Evolutionary conservation across 2,888 invertebrate genomes (phyloP).

Genomic region (Tyria jacobaeae): DNA sequence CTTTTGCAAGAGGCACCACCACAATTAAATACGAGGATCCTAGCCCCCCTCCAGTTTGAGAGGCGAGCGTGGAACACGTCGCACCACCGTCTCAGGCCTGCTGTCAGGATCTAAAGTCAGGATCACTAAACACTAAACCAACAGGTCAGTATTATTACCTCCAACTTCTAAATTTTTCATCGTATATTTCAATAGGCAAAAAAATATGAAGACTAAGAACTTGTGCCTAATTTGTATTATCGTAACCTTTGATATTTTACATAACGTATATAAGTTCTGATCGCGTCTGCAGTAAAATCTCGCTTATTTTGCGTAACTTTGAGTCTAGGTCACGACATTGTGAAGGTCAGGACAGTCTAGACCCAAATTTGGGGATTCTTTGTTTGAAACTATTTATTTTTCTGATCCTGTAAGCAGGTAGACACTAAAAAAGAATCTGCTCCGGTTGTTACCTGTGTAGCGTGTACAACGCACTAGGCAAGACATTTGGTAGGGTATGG

Average conservation of each 20-base stretch:
- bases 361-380: constrained; percentile 56
- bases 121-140: too few relatives aligned
- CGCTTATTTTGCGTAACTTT: constrained; percentile 45
- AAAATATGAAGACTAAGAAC: neutral
- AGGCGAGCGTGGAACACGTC: too few relatives aligned
- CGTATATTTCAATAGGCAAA: neutral
- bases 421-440: constrained; percentile 8
- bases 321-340: constrained; percentile 68
- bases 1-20: too few relatives aligned
- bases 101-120: too few relatives aligned
- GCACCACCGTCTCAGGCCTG: too few relatives aligned
- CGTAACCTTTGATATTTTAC: constrained; percentile 17
- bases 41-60: too few relatives aligned
- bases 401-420: constrained; percentile 32
- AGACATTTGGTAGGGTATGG: neutral
- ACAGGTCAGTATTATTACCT: too few relatives aligned
- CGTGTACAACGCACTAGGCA: neutral
- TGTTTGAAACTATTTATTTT: constrained; percentile 38
- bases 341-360: constrained; percentile 58
- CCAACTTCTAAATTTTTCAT: too few relatives aligned
- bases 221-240: constrained; percentile 5
- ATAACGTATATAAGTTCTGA: constrained; percentile 13
- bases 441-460: neutral
- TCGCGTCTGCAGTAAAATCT: constrained; percentile 27
- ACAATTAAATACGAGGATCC: too few relatives aligned